Percentiles rank a stretch among this genome's conserved stretches.
Conservation (phyloP, 2,888 invertebrate genomes). For the Caenorhabditis panamensis region DNA sequence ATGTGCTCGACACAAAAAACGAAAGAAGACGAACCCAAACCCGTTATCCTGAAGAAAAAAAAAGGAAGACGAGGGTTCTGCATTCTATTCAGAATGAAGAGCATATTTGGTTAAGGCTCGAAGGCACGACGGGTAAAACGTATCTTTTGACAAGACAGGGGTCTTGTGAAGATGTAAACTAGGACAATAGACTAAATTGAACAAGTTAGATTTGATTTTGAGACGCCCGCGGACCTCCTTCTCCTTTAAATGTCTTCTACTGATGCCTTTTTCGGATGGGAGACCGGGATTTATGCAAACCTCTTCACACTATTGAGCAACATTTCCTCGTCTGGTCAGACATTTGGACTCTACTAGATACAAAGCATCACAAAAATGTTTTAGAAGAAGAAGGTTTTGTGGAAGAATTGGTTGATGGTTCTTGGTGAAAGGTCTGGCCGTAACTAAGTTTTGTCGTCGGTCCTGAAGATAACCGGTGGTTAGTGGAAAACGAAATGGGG, state of each 20-base stretch:
- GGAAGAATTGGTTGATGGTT: constrained; percentile 1
- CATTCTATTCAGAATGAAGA: constrained; percentile 22
- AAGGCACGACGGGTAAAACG: constrained; percentile 22
- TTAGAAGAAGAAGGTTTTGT: neutral
- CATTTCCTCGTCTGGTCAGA: constrained; percentile 1
- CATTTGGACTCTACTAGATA: constrained; percentile 11
- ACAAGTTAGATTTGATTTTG: constrained; percentile 65
- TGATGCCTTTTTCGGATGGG: neutral
- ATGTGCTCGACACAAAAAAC: constrained; percentile 14
- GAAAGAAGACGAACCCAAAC: constrained; percentile 14
- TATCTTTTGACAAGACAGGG: constrained; percentile 51
- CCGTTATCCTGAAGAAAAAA: constrained; percentile 1
- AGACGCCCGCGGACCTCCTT: constrained; percentile 20
- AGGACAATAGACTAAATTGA: constrained; percentile 60
- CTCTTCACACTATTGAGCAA: neutral
- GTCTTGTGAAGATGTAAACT: constrained; percentile 32
- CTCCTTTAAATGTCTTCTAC: neutral
- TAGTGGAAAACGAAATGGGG: constrained; percentile 12
- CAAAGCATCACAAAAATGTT: neutral
- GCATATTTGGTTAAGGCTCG: constrained; percentile 27
- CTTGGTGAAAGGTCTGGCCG: neutral
- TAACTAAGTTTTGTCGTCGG: neutral
- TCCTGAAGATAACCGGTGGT: constrained; percentile 12
- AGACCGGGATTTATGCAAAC: constrained; percentile 10
- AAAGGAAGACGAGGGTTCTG: constrained; percentile 14